Evolutionary conservation across 2,888 invertebrate genomes (phyloP).

Genomic region (Dromius quadrimaculatus): DNA sequence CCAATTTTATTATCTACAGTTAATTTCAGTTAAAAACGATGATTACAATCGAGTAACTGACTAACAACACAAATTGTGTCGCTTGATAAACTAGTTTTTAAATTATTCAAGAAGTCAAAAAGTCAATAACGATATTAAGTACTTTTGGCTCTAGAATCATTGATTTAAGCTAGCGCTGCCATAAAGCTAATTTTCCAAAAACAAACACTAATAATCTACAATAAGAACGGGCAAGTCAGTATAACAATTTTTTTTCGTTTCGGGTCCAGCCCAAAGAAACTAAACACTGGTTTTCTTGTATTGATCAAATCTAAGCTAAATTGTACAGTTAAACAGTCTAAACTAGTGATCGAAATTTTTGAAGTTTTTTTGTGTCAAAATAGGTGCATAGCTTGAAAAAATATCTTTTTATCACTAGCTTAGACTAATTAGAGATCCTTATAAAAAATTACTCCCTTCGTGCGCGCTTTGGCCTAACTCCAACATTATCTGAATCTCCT

Average conservation of each 20-base stretch:
- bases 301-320: conserved; percentile 8
- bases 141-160: conserved; percentile 2
- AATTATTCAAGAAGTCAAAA: no score
- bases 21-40: no score
- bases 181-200: conserved; percentile 14
- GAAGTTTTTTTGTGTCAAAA: conserved; percentile 19
- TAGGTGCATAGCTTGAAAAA: conserved; percentile 24
- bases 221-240: conserved; percentile 36
- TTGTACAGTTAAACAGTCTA: conserved; percentile 20
- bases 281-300: conserved; percentile 27
- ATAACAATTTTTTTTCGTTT: conserved; percentile 25
- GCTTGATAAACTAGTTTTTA: no score
- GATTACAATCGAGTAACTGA: no score
- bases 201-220: conserved; percentile 37
- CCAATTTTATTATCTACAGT: no score
- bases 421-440: conserved; percentile 13
- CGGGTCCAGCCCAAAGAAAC: conserved; percentile 47
- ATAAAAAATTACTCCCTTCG: conserved; percentile 67
- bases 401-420: conserved; percentile 22
- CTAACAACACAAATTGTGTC: no score
- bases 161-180: conserved; percentile 20
- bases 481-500: conserved; percentile 62
- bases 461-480: conserved; percentile 70
- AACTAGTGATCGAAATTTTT: conserved; percentile 37
- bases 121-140: conserved; percentile 8